Base-by-base conservation (phyloP, 1,140 invertebrate species). In the Drosophila nigromelanica region DNA sequence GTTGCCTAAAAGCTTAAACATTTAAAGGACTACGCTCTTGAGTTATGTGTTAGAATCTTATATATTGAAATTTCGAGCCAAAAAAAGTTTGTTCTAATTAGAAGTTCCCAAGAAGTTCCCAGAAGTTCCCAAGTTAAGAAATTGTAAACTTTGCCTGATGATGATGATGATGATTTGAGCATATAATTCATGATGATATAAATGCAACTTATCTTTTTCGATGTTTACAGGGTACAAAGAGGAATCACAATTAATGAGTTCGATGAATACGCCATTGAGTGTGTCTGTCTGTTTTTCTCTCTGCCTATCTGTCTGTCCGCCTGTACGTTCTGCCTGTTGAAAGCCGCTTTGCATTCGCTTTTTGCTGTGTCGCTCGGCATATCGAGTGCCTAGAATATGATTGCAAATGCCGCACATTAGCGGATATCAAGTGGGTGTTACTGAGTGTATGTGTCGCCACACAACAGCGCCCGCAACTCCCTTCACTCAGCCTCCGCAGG, bases 211-310 rank as follows among this genome's bases (percentile, higher is more conserved):
- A 10, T 7, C 33, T 7, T 35, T 10, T 35, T 8, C 5, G 12
- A 52, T 35, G 30, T 1, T 10, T 11, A 6, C 30, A 35, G 18
- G 58, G 33, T 18, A 59, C 76, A 73, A 83, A 87, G 76, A 89
- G 85, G 79, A 87, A 87, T 87, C 83, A 89, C 83, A 87, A 87
- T 87, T 87, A 87, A 89, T 87, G 83, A 87, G 83, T 87, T 87
- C 83, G 83, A 83, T 87, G 83, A 87, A 83, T 89, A 56, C 73
- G 79, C 73, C 76, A 83, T 73, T 70, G 71, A 62, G 51, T 60
- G 55, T 35, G 40, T 59, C 62, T 27, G 68, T 45, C 12, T 45
- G 58, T 56, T 18, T 48, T 55, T 80, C 48, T 75, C 74, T 55
- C 8, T 35, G 48, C 4, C 27, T 14, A 27, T n/a, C 8, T 45